These are phyloP conservation scores for Pseudopleuronectes americanus DNA, from an alignment of 2,797 vertebrate genomes.

Conservation along the genomic window DNA sequence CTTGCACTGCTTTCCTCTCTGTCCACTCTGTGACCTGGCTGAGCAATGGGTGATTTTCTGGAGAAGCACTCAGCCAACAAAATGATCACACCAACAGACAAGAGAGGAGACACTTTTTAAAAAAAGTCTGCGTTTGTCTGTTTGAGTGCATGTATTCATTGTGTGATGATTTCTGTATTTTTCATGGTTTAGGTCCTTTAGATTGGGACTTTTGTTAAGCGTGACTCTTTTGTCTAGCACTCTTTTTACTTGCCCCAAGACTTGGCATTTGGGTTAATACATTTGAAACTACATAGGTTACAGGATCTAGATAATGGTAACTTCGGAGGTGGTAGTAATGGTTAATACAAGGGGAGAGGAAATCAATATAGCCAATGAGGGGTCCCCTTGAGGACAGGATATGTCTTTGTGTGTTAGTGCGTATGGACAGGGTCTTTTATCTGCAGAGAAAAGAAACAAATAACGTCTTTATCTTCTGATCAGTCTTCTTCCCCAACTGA, in stretches of 20 bases:
- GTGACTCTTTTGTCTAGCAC: not conserved
- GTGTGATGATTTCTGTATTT: conserved; percentile 8
- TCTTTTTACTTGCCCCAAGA: not conserved
- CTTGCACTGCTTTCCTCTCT: conserved; percentile 32
- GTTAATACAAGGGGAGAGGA: not conserved
- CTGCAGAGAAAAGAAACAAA: conserved; percentile 58
- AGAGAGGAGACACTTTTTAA: conserved; percentile 63
- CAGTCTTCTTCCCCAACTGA: conserved; percentile 37
- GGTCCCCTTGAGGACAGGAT: not conserved
- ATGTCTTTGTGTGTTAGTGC: conserved; percentile 26
- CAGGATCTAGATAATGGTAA: not conserved
- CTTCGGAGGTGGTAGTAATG: not conserved
- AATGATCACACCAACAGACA: conserved; percentile 75
- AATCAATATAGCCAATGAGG: conserved; percentile 10
- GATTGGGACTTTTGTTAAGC: conserved; percentile 1
- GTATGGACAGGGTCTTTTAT: conserved; percentile 47
- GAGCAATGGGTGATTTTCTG: conserved; percentile 73
- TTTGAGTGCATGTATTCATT: conserved; percentile 24
- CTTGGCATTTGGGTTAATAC: not conserved
- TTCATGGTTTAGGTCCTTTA: conserved; percentile 2
- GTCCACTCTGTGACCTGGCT: conserved; percentile 52
- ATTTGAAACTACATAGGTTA: conserved; percentile 2
- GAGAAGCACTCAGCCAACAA: conserved; percentile 74
- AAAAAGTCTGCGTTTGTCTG: conserved; percentile 35
- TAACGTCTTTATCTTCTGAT: conserved; percentile 70